A percentile compares a stretch with the other conserved stretches of the same genome.
These are phyloP conservation scores for Hyaena hyaena DNA, from an alignment of 2,113 vertebrate genomes.

Conservation along the genomic window DNA sequence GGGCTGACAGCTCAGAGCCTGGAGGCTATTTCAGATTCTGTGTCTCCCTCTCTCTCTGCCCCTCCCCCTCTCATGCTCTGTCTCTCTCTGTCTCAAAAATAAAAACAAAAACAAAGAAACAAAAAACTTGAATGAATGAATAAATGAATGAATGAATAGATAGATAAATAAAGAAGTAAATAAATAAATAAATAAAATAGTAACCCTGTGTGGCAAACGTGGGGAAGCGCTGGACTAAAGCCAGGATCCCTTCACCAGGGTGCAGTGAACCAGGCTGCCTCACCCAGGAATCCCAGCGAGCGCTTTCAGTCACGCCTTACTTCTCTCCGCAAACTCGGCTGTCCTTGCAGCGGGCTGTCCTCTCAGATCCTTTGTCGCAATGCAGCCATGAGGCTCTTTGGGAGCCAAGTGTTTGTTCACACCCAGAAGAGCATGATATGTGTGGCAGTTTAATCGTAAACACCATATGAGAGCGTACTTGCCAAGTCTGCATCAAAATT, in stretches of 20 bases:
- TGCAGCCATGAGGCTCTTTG: not conserved
- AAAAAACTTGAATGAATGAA: too few species aligned
- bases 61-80: too few species aligned
- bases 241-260: not conserved
- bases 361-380: slow-evolving; percentile 43
- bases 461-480: slow-evolving; percentile 61
- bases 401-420: slow-evolving; percentile 70
- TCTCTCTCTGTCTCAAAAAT: too few species aligned
- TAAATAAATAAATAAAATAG: not conserved
- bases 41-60: too few species aligned
- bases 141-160: too few species aligned
- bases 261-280: not conserved
- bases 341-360: not conserved
- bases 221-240: not conserved
- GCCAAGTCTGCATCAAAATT: slow-evolving; percentile 59
- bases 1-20: too few species aligned
- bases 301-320: not conserved
- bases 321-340: not conserved
- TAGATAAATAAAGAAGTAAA: too few species aligned
- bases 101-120: too few species aligned
- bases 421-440: slow-evolving; percentile 54
- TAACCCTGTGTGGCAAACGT: not conserved
- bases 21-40: too few species aligned
- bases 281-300: not conserved
- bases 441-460: slow-evolving; percentile 64